Conservation (phyloP, 2,113 vertebrate species). For the Hemibagrus wyckioides region DNA sequence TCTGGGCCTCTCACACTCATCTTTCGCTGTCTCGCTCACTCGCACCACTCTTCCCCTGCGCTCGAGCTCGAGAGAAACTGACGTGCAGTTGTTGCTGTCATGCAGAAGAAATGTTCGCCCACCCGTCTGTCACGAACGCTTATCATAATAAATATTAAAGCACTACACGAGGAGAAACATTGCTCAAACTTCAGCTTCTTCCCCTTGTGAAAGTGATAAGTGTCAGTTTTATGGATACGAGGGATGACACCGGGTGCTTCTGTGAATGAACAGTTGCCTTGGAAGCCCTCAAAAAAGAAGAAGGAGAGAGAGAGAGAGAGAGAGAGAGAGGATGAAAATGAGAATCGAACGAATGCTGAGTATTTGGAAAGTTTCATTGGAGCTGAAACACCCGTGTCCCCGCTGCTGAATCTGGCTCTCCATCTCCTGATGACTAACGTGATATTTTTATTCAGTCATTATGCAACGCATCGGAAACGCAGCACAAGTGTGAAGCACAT, state of each 20-base stretch:
- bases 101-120: slow-evolving; percentile 75
- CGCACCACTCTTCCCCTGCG: slow-evolving; percentile 67
- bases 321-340: background rate
- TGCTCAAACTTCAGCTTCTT: slow-evolving; percentile 27
- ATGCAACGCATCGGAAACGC: slow-evolving; percentile 63
- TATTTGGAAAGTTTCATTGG: slow-evolving; percentile 41
- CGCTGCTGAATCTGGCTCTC: slow-evolving; percentile 51
- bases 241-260: background rate
- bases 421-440: slow-evolving; percentile 61
- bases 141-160: slow-evolving; percentile 52
- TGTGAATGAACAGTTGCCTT: slow-evolving; percentile 19
- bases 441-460: slow-evolving; percentile 67
- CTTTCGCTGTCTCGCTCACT: slow-evolving; percentile 60
- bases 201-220: background rate
- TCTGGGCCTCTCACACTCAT: slow-evolving; percentile 18
- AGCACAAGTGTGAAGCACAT: slow-evolving; percentile 63
- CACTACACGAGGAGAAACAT: background rate
- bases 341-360: slow-evolving; percentile 43
- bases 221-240: slow-evolving; percentile 17
- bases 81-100: slow-evolving; percentile 70
- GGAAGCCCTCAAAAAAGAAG: background rate
- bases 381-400: slow-evolving; percentile 42
- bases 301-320: background rate
- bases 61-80: slow-evolving; percentile 61
- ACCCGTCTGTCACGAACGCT: slow-evolving; percentile 77